phyloP scores from a whole-genome alignment of 2,797 vertebrate genomes.

The Mionectes olivaceus region DNA sequence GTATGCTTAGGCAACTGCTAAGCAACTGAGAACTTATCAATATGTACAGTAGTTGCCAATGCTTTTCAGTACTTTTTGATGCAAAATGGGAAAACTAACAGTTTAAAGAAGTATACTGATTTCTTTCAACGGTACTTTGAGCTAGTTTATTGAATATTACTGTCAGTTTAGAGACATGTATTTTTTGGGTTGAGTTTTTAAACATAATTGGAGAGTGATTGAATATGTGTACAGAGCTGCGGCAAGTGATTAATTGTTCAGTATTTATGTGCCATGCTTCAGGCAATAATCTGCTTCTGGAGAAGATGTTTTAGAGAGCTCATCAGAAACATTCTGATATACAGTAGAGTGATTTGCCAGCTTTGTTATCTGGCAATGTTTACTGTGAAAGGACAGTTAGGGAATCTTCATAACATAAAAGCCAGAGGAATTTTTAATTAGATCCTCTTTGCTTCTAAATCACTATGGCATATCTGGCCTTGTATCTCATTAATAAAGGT shows the following conservation, averaged over 20 bases:
- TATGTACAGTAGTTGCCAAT: not conserved
- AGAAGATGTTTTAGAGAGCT: not conserved
- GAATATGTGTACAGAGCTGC: not conserved
- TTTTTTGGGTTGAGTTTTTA: not conserved
- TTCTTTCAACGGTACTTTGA: not conserved
- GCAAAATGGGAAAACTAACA: not conserved
- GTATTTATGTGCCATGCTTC: not conserved
- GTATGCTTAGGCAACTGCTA: not conserved
- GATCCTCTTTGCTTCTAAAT: not conserved
- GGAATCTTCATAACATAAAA: not conserved
- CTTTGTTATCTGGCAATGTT: not conserved
- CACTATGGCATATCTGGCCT: not conserved
- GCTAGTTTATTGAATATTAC: not conserved
- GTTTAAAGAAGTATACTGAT: not conserved
- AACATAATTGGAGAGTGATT: not conserved
- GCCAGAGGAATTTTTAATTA: not conserved
- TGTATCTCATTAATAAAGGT: not conserved
- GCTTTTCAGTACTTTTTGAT: not conserved
- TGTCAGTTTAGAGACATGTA: not conserved
- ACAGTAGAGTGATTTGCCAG: not conserved
- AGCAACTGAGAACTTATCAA: not conserved
- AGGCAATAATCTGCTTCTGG: not conserved
- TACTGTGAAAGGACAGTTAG: not conserved
- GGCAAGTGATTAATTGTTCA: not conserved
- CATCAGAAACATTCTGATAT: not conserved